Evolutionary conservation across 2,113 vertebrate genomes (phyloP).

Genomic region (Rousettus leschenaultii): DNA sequence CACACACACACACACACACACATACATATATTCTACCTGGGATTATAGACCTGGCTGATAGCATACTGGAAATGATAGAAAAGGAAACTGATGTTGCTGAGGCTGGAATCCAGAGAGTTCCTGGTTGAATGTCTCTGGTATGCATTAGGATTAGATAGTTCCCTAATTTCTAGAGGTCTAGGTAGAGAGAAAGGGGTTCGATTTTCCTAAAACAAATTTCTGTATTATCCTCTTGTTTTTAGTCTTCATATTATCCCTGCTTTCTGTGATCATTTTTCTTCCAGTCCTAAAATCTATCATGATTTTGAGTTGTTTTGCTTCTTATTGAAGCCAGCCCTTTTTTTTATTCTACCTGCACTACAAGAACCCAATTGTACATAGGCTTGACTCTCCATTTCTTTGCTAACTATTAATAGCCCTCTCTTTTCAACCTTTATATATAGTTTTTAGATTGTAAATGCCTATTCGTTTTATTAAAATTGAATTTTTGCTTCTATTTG

Average conservation of each 20-base stretch:
- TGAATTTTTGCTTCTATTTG: background rate
- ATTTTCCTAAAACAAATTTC: too few relatives aligned
- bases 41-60: background rate
- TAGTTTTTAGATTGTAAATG: background rate
- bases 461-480: background rate
- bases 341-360: background rate
- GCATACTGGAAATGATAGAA: background rate
- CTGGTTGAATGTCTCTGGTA: background rate
- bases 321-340: background rate
- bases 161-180: background rate
- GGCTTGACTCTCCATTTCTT: background rate
- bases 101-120: background rate
- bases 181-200: background rate
- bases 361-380: background rate
- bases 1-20: too few relatives aligned
- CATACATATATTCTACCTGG: background rate
- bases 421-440: background rate
- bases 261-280: background rate
- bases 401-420: background rate
- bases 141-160: background rate
- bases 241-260: background rate
- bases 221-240: background rate
- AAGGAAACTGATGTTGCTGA: background rate
- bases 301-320: background rate
- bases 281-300: background rate